Evolutionary conservation across 2,888 invertebrate species (phyloP).

Genomic region (Nemoura dubitans): DNA sequence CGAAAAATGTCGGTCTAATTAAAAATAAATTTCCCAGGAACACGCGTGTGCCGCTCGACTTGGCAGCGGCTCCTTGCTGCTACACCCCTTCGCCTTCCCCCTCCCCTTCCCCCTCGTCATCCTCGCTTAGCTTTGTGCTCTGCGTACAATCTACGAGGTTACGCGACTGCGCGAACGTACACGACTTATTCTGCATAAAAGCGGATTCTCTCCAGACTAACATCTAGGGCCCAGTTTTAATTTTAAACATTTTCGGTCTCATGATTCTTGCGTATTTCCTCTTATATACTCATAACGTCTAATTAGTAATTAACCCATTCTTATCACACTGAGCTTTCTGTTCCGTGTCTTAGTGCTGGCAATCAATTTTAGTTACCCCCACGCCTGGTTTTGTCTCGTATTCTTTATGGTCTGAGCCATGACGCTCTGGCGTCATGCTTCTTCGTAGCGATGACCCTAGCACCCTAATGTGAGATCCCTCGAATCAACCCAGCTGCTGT

Average conservation of each 20-base stretch:
- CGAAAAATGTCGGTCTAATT: not conserved
- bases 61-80: not conserved
- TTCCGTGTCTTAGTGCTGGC: conserved; percentile 2
- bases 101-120: not conserved
- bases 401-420: not conserved
- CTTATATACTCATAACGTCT: not conserved
- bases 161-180: not conserved
- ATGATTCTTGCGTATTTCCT: conserved; percentile 7
- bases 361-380: conserved; percentile 26
- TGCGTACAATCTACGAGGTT: not conserved
- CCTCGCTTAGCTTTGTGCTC: not conserved
- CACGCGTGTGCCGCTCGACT: not conserved
- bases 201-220: not conserved
- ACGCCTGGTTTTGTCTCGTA: not conserved
- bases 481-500: too few relatives aligned
- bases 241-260: conserved; percentile 8
- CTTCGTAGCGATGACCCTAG: not conserved
- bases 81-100: not conserved
- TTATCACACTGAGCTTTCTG: conserved; percentile 16
- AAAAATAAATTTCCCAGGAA: not conserved
- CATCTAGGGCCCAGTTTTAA: not conserved
- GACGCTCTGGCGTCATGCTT: not conserved
- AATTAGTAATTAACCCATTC: conserved; percentile 37
- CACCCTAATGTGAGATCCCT: too few relatives aligned
- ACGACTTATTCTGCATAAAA: not conserved